Percentiles rank a stretch among this genome's conserved stretches.
phyloP scores from a whole-genome alignment of 2,113 vertebrate species.

The Periophthalmus modestus region DNA sequence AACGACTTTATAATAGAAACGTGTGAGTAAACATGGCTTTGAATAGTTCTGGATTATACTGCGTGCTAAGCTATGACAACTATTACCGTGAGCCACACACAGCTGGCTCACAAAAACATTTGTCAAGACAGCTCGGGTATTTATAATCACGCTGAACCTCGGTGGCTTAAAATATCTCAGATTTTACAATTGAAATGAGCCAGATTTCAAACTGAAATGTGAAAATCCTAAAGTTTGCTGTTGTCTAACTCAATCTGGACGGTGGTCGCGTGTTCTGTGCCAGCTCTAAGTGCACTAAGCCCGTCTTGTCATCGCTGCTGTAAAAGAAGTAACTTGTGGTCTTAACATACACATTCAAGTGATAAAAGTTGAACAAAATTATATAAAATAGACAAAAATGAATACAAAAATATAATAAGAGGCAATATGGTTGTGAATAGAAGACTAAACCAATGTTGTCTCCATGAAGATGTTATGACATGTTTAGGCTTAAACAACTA shows the following conservation, averaged over 20 bases:
- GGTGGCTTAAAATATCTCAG: not conserved
- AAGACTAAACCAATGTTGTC: not conserved
- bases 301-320: slow-evolving; percentile 6
- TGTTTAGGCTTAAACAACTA: no score
- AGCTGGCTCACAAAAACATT: not conserved
- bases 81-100: not conserved
- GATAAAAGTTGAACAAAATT: not conserved
- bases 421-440: not conserved
- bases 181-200: not conserved
- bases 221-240: not conserved
- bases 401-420: no score
- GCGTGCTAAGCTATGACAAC: not conserved
- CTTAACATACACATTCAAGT: not conserved
- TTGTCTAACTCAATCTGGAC: not conserved
- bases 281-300: not conserved
- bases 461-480: no score
- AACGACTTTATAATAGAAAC: no score
- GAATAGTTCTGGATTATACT: not conserved
- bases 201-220: not conserved
- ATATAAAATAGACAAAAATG: no score
- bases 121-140: not conserved
- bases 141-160: not conserved
- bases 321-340: not conserved
- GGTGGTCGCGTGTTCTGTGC: not conserved
- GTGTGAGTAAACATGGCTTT: slow-evolving; percentile 2